Percentiles rank a stretch among this genome's conserved stretches.
Evolutionary conservation across 2,113 vertebrate genomes (phyloP).

Genomic region (Gallinago media): DNA sequence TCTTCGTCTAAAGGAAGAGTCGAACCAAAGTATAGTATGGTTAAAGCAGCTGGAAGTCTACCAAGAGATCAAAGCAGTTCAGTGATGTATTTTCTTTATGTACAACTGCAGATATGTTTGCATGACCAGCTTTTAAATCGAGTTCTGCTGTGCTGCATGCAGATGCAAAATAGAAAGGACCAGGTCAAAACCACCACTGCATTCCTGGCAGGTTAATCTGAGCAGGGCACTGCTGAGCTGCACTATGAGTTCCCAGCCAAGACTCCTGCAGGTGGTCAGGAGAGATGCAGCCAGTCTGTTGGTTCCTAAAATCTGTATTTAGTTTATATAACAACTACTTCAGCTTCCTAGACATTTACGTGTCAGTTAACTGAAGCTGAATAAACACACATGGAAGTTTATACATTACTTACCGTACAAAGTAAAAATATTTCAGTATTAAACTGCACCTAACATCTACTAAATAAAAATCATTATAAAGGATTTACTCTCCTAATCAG

Average conservation of each 20-base stretch:
- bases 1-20: conserved; percentile 81
- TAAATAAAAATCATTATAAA: neutral
- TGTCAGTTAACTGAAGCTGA: neutral
- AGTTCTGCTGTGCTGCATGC: conserved; percentile 59
- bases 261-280: neutral
- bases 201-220: neutral
- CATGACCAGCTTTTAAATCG: neutral
- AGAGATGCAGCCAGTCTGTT: neutral
- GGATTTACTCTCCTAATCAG: neutral
- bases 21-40: neutral
- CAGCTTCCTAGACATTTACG: neutral
- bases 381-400: neutral
- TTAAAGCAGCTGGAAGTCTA: conserved; percentile 14
- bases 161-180: conserved; percentile 67
- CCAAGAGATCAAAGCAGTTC: conserved; percentile 3
- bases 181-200: neutral
- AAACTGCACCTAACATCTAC: neutral
- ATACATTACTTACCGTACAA: conserved; percentile 45
- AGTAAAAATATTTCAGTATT: neutral
- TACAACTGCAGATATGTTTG: neutral
- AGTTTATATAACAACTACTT: neutral
- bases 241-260: neutral
- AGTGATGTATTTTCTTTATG: neutral
- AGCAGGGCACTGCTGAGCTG: neutral
- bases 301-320: neutral